Conservation (phyloP, 2,888 invertebrate genomes). For the Halictus ligatus region DNA sequence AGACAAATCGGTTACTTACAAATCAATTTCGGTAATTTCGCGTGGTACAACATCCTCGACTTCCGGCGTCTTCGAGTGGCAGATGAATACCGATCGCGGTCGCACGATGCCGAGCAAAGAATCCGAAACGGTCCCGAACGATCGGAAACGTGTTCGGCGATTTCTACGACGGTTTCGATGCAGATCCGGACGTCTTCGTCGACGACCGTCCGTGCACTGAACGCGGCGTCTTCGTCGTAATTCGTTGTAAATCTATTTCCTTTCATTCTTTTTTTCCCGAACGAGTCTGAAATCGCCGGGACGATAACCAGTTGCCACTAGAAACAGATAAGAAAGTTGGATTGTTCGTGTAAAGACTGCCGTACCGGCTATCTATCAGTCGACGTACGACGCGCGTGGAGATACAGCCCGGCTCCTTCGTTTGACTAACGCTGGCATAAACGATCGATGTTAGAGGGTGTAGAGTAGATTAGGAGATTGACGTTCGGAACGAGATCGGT, state of each 20-base stretch:
- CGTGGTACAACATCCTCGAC: conserved; percentile 27
- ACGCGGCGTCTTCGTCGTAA: conserved; percentile 20
- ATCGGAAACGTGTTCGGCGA: neutral
- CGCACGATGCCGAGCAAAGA: neutral
- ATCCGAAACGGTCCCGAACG: neutral
- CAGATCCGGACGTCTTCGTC: conserved; percentile 25
- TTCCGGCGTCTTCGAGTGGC: neutral
- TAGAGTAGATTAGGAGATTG: neutral
- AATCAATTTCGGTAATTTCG: conserved; percentile 27
- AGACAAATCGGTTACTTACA: conserved; percentile 34
- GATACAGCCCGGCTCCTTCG: neutral
- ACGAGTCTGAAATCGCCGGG: conserved; percentile 57
- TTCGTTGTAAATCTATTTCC: conserved; percentile 3
- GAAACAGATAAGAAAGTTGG: conserved; percentile 48
- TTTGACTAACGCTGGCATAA: neutral
- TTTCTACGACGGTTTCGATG: neutral
- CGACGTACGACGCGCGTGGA: conserved; percentile 9
- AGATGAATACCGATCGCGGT: neutral
- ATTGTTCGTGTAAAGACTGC: conserved; percentile 37
- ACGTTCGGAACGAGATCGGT: no score
- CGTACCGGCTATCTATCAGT: conserved; percentile 72
- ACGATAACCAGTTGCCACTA: conserved; percentile 58
- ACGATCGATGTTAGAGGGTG: neutral
- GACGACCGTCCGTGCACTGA: conserved; percentile 66
- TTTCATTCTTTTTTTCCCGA: conserved; percentile 43